Evolutionary conservation across 2,113 vertebrate species (phyloP), one percentile per base, ranked within the genome.

Genomic region (Cryptotis parvus): DNA sequence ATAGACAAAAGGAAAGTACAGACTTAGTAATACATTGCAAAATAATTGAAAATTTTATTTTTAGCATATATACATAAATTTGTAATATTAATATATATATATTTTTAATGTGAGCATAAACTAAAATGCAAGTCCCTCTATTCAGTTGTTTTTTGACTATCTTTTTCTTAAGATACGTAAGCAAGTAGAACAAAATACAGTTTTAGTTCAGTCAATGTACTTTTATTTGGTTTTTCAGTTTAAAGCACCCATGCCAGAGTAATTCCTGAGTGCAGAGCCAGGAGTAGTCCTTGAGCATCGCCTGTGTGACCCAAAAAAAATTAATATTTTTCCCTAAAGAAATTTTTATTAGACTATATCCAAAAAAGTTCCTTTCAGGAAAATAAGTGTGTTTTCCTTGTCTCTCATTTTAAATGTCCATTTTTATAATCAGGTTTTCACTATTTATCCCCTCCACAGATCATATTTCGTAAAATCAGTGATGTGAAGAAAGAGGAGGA

Each of bases 401-500:
- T 70, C 37, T 74, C 35, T 11, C 6, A 31, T 15, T 70, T 11
- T 31, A 6, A 70, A 49, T 3, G 33, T 35, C 84, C 39, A 2
- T 89, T 31, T 84, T 92, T 91, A 94, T 87, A 84, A 65, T 90
- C 72, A 37, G 37, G 0, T 75, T 90, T 39, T 75, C 81, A 85
- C 55, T 92, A 12, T 96, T 4, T 96, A 7, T 78, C 66, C n/a
- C 69, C 15, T 77, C 91, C 14, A 10, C 95, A 99, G 99, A 99
- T 99, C n/a, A 98, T 99, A 82, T 99, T 99, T 97, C 98, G 99
- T 37, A 99, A 99, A 96, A 99, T 99, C 98, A 99, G 98, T 0
- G 99, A 99, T 1, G 99, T 99, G 95, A 99, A 99, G 96, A 99
- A 99, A 95, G 99, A 99, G 94, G 99, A 99, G 61, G 99, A 99